Conservation (phyloP, 2,797 vertebrate genomes). For the Hylomyscus alleni region DNA sequence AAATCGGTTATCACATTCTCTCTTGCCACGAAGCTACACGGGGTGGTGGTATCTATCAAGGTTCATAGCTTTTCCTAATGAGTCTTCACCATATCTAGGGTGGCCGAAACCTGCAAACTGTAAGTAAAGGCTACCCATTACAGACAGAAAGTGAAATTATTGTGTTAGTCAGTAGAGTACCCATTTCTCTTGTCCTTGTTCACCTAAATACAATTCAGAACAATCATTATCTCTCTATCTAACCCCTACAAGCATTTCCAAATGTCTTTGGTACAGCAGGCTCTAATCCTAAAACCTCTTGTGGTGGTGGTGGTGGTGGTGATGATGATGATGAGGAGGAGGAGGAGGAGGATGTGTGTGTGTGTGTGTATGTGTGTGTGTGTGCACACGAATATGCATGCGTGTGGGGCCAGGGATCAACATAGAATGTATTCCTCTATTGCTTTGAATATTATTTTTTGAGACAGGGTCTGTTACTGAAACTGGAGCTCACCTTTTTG, state of each 20-base stretch:
- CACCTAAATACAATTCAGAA: not conserved
- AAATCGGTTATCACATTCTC: not conserved
- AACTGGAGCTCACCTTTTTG: not conserved
- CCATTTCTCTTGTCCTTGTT: not conserved
- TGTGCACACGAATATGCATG: rapidly evolving
- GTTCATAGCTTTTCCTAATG: not conserved
- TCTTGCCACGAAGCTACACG: not conserved
- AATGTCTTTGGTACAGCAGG: not conserved
- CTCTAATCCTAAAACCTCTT: conserved; percentile 32
- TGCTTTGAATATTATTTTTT: not conserved
- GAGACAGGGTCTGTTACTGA: not conserved
- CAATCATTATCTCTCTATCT: not conserved
- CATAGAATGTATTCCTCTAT: not conserved
- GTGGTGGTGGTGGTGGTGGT: too few relatives aligned
- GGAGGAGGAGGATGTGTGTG: not conserved
- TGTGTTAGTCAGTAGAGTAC: rapidly evolving
- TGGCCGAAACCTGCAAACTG: not conserved
- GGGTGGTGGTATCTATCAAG: not conserved
- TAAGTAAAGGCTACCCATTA: not conserved
- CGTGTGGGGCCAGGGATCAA: not conserved
- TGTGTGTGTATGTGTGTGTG: not conserved
- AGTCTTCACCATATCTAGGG: not conserved
- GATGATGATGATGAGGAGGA: too few relatives aligned
- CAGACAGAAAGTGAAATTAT: not conserved
- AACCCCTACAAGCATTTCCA: not conserved